Conservation (phyloP, 1,140 invertebrate genomes). For the Amphibalanus amphitrite region DNA sequence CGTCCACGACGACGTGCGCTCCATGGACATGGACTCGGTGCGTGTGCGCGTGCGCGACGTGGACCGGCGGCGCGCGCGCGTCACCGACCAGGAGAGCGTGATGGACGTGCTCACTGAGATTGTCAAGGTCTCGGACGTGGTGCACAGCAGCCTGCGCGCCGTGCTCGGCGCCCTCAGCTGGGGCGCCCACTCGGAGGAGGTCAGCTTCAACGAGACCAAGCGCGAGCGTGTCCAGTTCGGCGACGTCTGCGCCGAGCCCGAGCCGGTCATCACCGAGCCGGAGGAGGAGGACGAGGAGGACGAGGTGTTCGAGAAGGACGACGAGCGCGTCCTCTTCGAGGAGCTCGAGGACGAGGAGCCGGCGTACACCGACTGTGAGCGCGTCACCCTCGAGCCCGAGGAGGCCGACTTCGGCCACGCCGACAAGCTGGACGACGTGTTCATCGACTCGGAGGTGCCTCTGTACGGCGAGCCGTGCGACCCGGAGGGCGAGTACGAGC, state of each 20-base stretch:
- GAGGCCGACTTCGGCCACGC: too few species aligned
- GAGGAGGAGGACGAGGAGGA: neutral
- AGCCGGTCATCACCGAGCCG: neutral
- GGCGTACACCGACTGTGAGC: too few species aligned
- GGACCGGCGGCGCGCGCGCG: constrained; percentile 3
- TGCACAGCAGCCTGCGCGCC: neutral
- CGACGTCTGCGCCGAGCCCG: neutral
- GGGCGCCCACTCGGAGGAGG: neutral
- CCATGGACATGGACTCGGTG: neutral
- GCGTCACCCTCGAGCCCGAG: too few species aligned
- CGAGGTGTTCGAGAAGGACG: neutral
- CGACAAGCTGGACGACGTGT: too few species aligned
- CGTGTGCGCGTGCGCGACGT: neutral
- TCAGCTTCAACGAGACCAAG: neutral
- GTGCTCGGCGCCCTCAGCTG: neutral
- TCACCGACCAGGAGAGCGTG: constrained; percentile 9
- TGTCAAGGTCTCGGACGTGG: neutral
- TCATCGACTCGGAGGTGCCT: too few species aligned
- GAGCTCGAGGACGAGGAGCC: too few species aligned
- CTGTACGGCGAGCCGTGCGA: too few species aligned
- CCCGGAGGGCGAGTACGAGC: too few species aligned
- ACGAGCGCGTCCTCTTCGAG: neutral
- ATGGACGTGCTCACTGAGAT: constrained; percentile 12
- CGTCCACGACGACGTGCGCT: neutral
- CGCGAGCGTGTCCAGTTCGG: neutral